Conservation (phyloP, 2,888 invertebrate species). For the Campoplex capitator region DNA sequence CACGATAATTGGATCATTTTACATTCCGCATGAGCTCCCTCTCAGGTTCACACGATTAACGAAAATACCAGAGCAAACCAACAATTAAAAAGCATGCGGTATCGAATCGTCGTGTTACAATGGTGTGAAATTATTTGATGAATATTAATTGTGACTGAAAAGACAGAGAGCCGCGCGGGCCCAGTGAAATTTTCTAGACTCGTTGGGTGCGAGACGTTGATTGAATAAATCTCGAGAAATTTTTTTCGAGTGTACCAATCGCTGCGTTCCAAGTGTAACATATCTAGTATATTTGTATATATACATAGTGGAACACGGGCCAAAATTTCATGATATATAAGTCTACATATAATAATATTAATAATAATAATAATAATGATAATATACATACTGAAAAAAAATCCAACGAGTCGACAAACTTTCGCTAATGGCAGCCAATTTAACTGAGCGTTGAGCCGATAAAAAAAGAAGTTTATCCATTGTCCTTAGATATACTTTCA, state of each 20-base stretch:
- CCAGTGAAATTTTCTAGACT: slow-evolving; percentile 57
- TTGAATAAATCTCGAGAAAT: slow-evolving; percentile 7
- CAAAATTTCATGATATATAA: slow-evolving; percentile 45
- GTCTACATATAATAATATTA: slow-evolving; percentile 20
- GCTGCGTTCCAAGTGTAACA: slow-evolving; percentile 66
- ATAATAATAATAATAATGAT: neutral
- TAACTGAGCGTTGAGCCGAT: slow-evolving; percentile 58
- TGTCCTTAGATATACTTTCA: slow-evolving; percentile 53
- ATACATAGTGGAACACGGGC: slow-evolving; percentile 62
- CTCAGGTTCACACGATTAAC: slow-evolving; percentile 4
- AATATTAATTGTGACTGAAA: slow-evolving; percentile 58
- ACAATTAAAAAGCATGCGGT: neutral
- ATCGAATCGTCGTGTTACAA: slow-evolving; percentile 39
- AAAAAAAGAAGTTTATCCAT: slow-evolving; percentile 54
- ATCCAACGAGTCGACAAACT: slow-evolving; percentile 60
- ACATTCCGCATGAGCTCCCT: slow-evolving; percentile 61
- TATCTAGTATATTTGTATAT: slow-evolving; percentile 69
- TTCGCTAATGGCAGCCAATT: slow-evolving; percentile 54
- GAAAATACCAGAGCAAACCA: neutral
- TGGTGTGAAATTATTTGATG: slow-evolving; percentile 41
- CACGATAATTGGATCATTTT: slow-evolving; percentile 61
- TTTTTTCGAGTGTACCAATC: slow-evolving; percentile 30
- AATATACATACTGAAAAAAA: slow-evolving; percentile 14
- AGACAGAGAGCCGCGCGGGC: slow-evolving; percentile 39
- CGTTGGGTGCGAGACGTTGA: slow-evolving; percentile 36